Evolutionary conservation across 2,113 vertebrate genomes (phyloP), one percentile per base, ranked within the genome.

Genomic region (Octodon degus): DNA sequence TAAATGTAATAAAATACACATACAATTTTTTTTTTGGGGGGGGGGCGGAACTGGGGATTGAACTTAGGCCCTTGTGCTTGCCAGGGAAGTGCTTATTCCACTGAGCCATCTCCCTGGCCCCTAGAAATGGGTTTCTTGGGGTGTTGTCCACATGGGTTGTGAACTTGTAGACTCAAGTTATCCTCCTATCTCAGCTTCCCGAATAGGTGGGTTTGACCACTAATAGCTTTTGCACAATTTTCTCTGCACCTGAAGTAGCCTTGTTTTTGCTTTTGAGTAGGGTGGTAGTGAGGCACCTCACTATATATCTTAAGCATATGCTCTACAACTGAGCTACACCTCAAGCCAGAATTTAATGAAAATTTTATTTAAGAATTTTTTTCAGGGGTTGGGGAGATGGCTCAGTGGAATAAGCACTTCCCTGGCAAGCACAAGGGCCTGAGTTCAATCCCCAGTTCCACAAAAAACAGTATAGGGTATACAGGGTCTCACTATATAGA

Each of bases 381-480:
- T 43, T 43, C 43, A 43, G 43, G 43, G 43, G 43, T 43, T 43
- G 43, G 43, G 43, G 43, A 43, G 43, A 43, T 43, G 43, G 43
- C 43, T 43, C 5, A 43, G 5, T 43, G 43, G 43, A 43, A 43
- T 43, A 43, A 43, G 43, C 43, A 43, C 43, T 43, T 43, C 43
- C 43, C 43, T 43, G 43, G 43, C 43, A 43, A 43, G 43, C 43
- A 5, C 43, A 43, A 43, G 43, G 43, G 43, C 2, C 43, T 43
- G 43, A 43, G 43, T 43, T 43, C 43, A 43, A 43, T 3, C 5
- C 43, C 5, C 5, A 5, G 43, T 2, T 43, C 43, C 43, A 43
- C 5, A 5, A 3, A 43, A 5, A 3, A 5, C 2, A 43, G 43
- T 43, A 43, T 5, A 43, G n/a, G n/a, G n/a, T n/a, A n/a, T n/a